Conservation (phyloP, 2,888 invertebrate species). For the Monopis laevigella region DNA sequence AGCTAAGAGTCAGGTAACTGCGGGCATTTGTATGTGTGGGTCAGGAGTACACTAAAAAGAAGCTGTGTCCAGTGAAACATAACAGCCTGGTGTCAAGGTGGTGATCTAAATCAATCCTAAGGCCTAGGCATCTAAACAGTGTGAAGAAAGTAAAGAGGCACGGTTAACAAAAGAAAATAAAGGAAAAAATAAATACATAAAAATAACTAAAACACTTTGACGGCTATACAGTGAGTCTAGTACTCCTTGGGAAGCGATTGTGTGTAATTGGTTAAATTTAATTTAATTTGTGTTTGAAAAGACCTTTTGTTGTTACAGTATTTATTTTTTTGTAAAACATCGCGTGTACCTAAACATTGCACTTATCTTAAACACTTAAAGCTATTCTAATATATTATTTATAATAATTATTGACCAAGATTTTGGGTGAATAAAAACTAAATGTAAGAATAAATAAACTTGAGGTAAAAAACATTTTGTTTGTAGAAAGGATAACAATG, state of each 20-base stretch:
- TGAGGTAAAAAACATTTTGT: not conserved
- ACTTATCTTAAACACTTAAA: conserved; percentile 58
- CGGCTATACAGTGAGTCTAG: conserved; percentile 61
- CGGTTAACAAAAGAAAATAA: conserved; percentile 31
- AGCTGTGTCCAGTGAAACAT: conserved; percentile 64
- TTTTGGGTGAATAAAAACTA: conserved; percentile 35
- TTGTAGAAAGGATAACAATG: no score
- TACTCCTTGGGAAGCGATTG: conserved; percentile 57
- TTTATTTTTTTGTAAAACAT: no score
- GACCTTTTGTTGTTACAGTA: not conserved
- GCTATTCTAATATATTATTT: conserved; percentile 40
- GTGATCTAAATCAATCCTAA: conserved; percentile 64
- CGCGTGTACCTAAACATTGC: conserved; percentile 42
- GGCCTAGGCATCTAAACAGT: conserved; percentile 64
- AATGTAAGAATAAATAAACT: not conserved
- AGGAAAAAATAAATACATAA: conserved; percentile 42
- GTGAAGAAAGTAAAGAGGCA: conserved; percentile 58
- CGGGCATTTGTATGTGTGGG: conserved; percentile 66
- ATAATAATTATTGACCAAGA: conserved; percentile 25
- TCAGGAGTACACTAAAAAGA: conserved; percentile 66
- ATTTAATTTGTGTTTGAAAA: no score
- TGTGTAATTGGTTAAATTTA: conserved; percentile 37
- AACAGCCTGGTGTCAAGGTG: conserved; percentile 64
- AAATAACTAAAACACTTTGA: conserved; percentile 63
- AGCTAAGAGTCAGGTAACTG: conserved; percentile 67